phyloP scores from a whole-genome alignment of 2,888 invertebrate species.

The Notodonta ziczac region DNA sequence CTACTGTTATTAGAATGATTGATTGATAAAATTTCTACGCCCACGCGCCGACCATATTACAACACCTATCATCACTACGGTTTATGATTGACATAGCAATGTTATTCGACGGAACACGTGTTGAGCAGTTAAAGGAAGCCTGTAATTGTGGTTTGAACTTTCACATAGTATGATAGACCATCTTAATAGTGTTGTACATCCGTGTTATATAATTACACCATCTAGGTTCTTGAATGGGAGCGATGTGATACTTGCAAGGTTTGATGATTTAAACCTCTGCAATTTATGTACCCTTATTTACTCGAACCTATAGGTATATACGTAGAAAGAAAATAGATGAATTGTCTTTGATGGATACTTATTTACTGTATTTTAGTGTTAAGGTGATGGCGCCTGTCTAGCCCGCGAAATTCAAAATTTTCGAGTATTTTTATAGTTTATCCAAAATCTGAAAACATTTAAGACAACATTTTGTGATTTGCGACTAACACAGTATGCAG shows the following conservation, averaged over 20 bases:
- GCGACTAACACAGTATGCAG: no score
- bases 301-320: no score
- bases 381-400: no score
- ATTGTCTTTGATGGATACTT: no score
- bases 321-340: no score
- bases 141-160: slow-evolving; percentile 5
- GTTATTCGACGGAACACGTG: background rate
- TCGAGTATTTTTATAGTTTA: no score
- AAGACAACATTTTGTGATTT: no score
- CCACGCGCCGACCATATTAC: background rate
- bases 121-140: slow-evolving; percentile 5
- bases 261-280: no score
- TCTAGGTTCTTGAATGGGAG: background rate
- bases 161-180: slow-evolving; percentile 6
- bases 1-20: slow-evolving; percentile 1
- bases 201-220: background rate
- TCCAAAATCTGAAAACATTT: no score
- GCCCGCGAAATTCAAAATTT: no score
- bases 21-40: background rate
- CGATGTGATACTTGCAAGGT: background rate
- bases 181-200: slow-evolving; percentile 1
- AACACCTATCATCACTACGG: background rate
- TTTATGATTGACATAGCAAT: background rate
- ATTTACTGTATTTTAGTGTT: no score
- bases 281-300: no score